phyloP scores from a whole-genome alignment of 2,797 vertebrate genomes.

The Alectoris magna region DNA sequence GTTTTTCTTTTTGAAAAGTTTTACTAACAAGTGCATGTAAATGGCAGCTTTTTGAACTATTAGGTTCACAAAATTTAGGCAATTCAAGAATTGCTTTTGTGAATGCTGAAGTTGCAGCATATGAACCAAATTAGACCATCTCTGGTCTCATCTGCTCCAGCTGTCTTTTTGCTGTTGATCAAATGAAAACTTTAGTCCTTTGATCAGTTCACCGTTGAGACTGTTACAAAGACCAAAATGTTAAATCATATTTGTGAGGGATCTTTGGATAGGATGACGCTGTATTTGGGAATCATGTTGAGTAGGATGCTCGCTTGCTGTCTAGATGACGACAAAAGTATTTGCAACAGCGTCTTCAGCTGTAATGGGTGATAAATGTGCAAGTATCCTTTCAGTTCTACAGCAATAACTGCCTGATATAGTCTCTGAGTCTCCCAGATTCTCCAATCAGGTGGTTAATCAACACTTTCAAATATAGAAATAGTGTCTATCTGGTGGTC shows the following conservation, averaged over 20 bases:
- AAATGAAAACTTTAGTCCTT: neutral
- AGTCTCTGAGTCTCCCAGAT: neutral
- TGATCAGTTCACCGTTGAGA: neutral
- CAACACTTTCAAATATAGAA: neutral
- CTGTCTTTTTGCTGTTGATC: neutral
- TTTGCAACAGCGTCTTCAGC: neutral
- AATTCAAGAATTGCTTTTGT: neutral
- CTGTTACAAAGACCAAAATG: neutral
- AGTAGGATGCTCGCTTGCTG: neutral
- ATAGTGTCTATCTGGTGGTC: neutral
- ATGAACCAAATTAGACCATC: neutral
- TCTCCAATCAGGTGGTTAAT: neutral
- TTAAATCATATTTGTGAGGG: neutral
- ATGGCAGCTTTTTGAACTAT: neutral
- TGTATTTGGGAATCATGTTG: neutral
- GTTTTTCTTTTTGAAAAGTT: neutral
- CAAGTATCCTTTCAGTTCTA: neutral
- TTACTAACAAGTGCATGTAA: neutral
- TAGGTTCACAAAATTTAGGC: neutral
- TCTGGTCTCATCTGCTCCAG: neutral
- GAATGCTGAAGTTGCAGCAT: neutral
- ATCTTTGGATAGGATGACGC: neutral
- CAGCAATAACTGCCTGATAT: neutral
- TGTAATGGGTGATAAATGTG: neutral
- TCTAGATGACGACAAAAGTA: neutral